A percentile compares a stretch with the other conserved stretches of the same genome.
phyloP scores from a whole-genome alignment of 2,797 vertebrate genomes.

The Poecilia gillii region DNA sequence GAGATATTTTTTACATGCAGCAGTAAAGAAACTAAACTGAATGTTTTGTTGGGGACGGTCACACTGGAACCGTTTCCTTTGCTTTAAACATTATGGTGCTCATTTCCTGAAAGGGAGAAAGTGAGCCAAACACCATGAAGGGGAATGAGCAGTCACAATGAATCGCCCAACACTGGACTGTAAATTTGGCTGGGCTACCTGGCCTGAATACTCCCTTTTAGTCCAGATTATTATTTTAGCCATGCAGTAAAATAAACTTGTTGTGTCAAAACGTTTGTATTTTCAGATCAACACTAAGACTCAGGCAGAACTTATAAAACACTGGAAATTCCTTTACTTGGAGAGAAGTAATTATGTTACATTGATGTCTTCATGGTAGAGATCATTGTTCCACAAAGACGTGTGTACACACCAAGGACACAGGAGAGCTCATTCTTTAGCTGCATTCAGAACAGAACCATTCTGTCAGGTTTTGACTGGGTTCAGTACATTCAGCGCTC shows the following conservation, averaged over 20 bases:
- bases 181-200: not conserved
- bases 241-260: not conserved
- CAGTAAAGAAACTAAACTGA: not conserved
- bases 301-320: not conserved
- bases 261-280: not conserved
- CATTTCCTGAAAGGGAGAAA: not conserved
- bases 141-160: not conserved
- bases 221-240: not conserved
- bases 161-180: not conserved
- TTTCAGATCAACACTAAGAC: not conserved
- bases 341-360: not conserved
- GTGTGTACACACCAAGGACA: not conserved
- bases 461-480: slow-evolving; percentile 13
- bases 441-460: not conserved
- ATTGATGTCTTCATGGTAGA: not conserved
- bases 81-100: not conserved
- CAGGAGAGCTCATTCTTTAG: not conserved
- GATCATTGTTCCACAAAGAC: not conserved
- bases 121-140: not conserved
- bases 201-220: not conserved
- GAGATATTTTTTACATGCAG: not conserved
- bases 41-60: not conserved
- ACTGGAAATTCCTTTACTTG: not conserved
- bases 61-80: too few species aligned
- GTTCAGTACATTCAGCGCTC: not conserved